A percentile compares a stretch with the other conserved stretches of the same genome.
phyloP scores from a whole-genome alignment of 2,113 vertebrate species.

The zebrafish (Danio rerio) region GRCz12tu NC_133183.1:10059501-10060000 shows the following conservation, averaged over 20 bases:
- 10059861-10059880: background rate
- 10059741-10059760: background rate
- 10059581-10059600: too few relatives aligned
- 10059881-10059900: background rate
- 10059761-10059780: constrained; percentile 11
- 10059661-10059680: background rate
- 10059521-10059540: too few relatives aligned
- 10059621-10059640: too few relatives aligned
- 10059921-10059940: background rate
- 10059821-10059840: background rate
- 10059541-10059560: too few relatives aligned
- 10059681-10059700: constrained; percentile 28
- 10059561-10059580: too few relatives aligned
- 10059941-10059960: background rate
- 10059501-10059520: too few relatives aligned
- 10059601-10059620: too few relatives aligned
- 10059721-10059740: constrained; percentile 19
- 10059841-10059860: background rate
- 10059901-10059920: background rate
- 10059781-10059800: background rate
- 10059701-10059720: constrained; percentile 18
- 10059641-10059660: background rate
- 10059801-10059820: background rate
- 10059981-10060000: background rate
- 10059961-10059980: background rate